Evolutionary conservation across 2,797 vertebrate genomes (phyloP), one percentile per base, ranked within the genome.

Genomic region (Spatula clypeata): DNA sequence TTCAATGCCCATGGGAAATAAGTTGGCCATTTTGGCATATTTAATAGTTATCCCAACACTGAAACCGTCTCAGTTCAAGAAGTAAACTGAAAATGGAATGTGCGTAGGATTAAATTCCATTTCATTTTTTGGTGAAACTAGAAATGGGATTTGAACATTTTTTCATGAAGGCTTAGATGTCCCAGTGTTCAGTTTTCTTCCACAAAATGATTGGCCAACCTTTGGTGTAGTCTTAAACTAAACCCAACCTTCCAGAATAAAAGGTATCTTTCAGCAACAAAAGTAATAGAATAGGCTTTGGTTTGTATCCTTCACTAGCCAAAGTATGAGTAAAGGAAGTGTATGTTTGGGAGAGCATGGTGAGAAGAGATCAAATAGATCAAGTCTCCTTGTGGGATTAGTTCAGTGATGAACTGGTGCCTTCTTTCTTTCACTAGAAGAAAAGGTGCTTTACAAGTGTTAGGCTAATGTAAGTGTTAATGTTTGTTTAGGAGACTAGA

Each of bases 361-460:
- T 2, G 91, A 62, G 53, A 84, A 90, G 36, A 44, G 42, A 75
- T 69, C 54, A 75, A 84, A 57, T 55, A 57, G 67, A 82, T 82
- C 19, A 51, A 49, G 40, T 40, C 31, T 88, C 62, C 88, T 61
- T 3, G 1, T 67, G 74, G 86, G 84, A 91, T 96, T 96, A 85
- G 73, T 57, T 89, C 61, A 66, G 81, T 69, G 91, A 83, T 74
- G 69, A 92, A 85, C 64, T 77, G 44, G 49, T 85, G 61, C 69
- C 86, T 94, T 93, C 76, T 90, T 96, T 91, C 57, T 89, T 92
- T 89, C 72, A 42, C 36, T 72, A 16, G 44, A 88, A 71, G 86
- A 89, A 94, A 97, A 91, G 57, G 92, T 89, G 55, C 88, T 92
- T 96, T 95, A 49, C 64, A 88, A 96, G 81, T 65, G 74, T 79